Evolutionary conservation across 1,140 invertebrate genomes (phyloP), one percentile per base, ranked within the genome.

Genomic region (Trichogramma pretiosum): DNA sequence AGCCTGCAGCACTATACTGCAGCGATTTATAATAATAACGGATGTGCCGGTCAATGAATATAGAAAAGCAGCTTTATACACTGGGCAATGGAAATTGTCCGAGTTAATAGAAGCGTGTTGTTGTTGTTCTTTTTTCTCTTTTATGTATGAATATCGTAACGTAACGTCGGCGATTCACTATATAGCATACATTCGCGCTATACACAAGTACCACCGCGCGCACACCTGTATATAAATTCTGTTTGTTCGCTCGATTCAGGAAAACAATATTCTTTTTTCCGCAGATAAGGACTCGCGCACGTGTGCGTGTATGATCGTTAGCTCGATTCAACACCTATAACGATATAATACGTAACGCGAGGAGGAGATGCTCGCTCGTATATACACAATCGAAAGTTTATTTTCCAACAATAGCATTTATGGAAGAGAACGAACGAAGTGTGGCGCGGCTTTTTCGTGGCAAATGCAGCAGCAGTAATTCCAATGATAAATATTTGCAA

Each of bases 201-300:
- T n/a, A n/a, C n/a, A n/a, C n/a, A n/a, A n/a, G n/a, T n/a, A n/a
- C n/a, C n/a, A n/a, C 14, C 22, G 8, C 22, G 18, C 38, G 22
- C 30, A n/a, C 32, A 7, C 23, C 26, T 3, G n/a, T n/a, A n/a
- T n/a, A n/a, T n/a, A n/a, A n/a, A n/a, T n/a, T n/a, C n/a, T n/a
- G n/a, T 2, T 9, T 7, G 3, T 26, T n/a, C 21, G 32, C 23
- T 43, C 32, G n/a, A 37, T 49, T 43, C 33, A 36, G 47, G 40
- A 49, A 49, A 49, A 48, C 46, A 43, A 43, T 49, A 38, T 36
- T 24, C 42, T 48, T 49, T 42, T n/a, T n/a, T n/a, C 40, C n/a
- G n/a, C 39, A 42, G 34, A 49, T 49, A 49, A 43, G 33, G 33
- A 43, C 32, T 30, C 42, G 38, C 30, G 33, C 33, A n/a, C n/a